These are phyloP conservation scores for Silurus glanis DNA, from an alignment of 2,113 vertebrate species.

Conservation along the genomic window DNA sequence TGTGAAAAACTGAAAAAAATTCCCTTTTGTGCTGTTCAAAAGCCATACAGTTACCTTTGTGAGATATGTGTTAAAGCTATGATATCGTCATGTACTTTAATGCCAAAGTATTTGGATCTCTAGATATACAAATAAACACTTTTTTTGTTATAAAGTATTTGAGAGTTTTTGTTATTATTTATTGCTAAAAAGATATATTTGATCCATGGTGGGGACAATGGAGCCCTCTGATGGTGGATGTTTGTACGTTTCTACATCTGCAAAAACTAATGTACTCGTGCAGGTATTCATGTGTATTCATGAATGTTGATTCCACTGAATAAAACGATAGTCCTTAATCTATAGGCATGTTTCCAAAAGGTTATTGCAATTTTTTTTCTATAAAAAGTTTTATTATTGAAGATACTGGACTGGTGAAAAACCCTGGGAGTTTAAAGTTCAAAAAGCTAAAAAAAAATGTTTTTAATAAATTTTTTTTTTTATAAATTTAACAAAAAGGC, in stretches of 20 bases:
- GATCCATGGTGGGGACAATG: not conserved
- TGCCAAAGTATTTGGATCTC: not conserved
- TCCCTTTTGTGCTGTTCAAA: not conserved
- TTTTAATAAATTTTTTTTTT: not conserved
- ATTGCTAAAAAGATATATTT: not conserved
- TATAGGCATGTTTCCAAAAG: not conserved
- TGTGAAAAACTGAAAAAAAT: not conserved
- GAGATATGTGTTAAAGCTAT: not conserved
- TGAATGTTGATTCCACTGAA: not conserved
- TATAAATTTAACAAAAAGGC: no score
- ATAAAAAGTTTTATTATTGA: not conserved
- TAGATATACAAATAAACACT: conserved; percentile 1
- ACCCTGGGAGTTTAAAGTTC: not conserved
- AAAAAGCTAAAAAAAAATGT: not conserved
- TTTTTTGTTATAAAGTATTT: not conserved
- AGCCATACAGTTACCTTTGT: not conserved
- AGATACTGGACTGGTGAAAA: not conserved
- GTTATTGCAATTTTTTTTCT: not conserved
- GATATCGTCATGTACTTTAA: not conserved
- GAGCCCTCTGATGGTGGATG: conserved; percentile 8
- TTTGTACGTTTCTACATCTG: not conserved
- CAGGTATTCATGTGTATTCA: not conserved
- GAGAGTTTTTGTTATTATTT: not conserved
- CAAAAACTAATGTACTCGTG: not conserved
- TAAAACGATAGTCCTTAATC: not conserved